Conservation (phyloP, 2,113 vertebrate genomes). For the Lepus americanus region DNA sequence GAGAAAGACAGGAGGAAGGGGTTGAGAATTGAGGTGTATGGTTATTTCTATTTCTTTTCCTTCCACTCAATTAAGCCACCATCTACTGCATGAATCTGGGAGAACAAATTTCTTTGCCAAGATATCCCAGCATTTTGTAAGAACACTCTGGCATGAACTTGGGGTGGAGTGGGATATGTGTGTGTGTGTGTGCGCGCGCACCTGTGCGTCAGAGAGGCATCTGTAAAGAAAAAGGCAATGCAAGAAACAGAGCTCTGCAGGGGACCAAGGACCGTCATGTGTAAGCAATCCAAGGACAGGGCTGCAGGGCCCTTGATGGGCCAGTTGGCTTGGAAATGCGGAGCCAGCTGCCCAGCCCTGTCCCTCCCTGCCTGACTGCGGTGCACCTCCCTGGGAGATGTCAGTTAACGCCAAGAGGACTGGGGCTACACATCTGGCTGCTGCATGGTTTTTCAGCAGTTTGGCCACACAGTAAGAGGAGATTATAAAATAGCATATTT, state of each 20-base stretch:
- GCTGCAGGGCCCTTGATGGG: neutral
- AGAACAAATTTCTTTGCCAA: neutral
- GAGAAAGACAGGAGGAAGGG: neutral
- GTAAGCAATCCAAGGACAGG: neutral
- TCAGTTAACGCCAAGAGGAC: neutral
- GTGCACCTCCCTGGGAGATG: neutral
- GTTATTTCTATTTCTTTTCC: conserved; percentile 30
- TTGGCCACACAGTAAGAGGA: neutral
- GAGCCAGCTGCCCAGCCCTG: accelerated
- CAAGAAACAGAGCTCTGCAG: neutral
- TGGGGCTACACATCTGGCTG: neutral
- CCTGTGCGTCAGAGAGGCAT: no score
- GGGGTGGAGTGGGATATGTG: neutral
- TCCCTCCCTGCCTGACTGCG: accelerated
- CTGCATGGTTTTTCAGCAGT: neutral
- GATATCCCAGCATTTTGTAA: neutral
- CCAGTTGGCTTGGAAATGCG: neutral
- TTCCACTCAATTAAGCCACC: neutral
- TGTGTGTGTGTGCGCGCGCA: no score
- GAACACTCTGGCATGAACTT: neutral
- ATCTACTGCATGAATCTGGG: neutral
- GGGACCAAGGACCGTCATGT: neutral
- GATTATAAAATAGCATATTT: neutral
- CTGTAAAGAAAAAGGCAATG: neutral
- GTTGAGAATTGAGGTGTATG: neutral